These are phyloP conservation scores for Fulica atra DNA, from an alignment of 2,113 vertebrate genomes.

Conservation along the genomic window DNA sequence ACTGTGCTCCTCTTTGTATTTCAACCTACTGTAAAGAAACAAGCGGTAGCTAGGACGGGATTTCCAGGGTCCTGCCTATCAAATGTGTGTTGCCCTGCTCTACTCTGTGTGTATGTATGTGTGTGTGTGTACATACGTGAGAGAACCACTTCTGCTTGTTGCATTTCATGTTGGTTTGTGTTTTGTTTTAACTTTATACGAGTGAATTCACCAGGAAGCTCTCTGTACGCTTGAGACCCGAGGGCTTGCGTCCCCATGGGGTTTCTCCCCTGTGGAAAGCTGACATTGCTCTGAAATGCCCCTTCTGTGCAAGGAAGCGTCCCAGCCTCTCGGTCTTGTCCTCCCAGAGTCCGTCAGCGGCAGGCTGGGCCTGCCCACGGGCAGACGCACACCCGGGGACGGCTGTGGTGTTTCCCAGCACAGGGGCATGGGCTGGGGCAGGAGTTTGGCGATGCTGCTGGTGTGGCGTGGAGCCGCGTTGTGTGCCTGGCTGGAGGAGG, in stretches of 20 bases:
- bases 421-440: background rate
- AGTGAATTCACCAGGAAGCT: background rate
- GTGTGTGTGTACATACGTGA: background rate
- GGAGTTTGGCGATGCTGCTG: background rate
- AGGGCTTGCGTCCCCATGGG: background rate
- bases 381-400: background rate
- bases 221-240: background rate
- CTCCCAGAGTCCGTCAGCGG: background rate
- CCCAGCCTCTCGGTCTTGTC: background rate
- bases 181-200: conserved; percentile 6
- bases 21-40: conserved; percentile 50
- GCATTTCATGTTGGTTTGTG: conserved; percentile 30
- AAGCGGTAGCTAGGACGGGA: conserved; percentile 17
- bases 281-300: background rate
- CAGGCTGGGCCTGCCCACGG: background rate
- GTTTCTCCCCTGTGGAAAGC: background rate
- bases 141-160: background rate
- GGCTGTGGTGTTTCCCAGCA: background rate
- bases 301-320: background rate
- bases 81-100: conserved; percentile 25
- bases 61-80: conserved; percentile 29
- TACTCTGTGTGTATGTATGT: background rate
- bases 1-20: conserved; percentile 54
- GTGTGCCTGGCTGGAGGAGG: background rate
- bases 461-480: background rate